Evolutionary conservation across 2,113 vertebrate species (phyloP), one percentile per base, ranked within the genome.

Genomic region (Anarrhichthys ocellatus): DNA sequence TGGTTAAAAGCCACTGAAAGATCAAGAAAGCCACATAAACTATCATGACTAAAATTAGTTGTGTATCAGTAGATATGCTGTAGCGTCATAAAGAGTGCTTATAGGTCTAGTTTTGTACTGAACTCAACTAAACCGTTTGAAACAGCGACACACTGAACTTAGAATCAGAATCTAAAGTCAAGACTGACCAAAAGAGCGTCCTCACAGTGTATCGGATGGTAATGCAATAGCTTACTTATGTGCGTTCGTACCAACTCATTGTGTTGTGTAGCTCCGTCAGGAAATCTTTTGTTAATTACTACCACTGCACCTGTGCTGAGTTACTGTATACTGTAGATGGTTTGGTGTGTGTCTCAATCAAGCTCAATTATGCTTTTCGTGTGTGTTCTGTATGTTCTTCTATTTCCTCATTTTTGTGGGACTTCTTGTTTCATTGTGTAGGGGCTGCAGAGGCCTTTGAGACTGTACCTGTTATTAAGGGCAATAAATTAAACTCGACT

Each of bases 301-400:
- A 24, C 24, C 62, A 18, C 46, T 76, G 54, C 73, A 85, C 66
- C 77, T 85, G 72, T 67, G 69, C 78, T 82, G 63, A 78, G 85
- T 84, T 82, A 77, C 78, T 68, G 73, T 73, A 56, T 66, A 62
- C 29, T 62, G 48, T 58, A 48, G 50, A 81, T 71, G 61, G 75
- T 72, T 82, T 79, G 40, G 32, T 22, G 18, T 38, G 32, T 38
- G 34, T 64, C 20, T 64, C 9, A 63, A 36, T 64, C 20, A 52
- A 22, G 48, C 18, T 52, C 20, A 22, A 52, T n/a, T 18, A 11
- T 34, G 64, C 10, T 13, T 24, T 24, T 5, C 4, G 0, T 73
- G 15, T 48, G 44, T 54, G 20, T 76, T 40, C 18, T 29, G 5
- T 13, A 29, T 62, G 18, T 68, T 32, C 29, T 32, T 61, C 22